Evolutionary conservation across 2,113 vertebrate genomes (phyloP).

Genomic region (Strix uralensis): DNA sequence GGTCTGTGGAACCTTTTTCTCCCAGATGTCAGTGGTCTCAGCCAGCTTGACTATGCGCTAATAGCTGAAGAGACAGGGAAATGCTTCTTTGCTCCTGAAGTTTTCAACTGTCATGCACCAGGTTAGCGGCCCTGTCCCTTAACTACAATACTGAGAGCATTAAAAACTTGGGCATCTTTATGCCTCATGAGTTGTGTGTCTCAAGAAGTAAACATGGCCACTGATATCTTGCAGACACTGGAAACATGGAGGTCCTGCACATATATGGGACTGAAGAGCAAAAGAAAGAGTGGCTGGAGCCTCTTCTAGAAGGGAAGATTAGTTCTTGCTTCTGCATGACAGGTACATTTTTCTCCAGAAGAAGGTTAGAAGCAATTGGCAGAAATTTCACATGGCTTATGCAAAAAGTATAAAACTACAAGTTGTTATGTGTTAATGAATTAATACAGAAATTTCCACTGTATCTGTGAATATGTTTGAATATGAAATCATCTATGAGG

Average conservation of each 20-base stretch:
- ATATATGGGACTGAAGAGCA: constrained; percentile 90
- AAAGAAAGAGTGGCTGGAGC: constrained; percentile 89
- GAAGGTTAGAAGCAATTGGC: background rate
- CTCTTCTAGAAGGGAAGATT: constrained; percentile 87
- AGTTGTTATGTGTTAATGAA: background rate
- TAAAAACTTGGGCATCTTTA: background rate
- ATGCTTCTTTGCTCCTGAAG: constrained; percentile 83
- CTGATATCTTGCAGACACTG: constrained; percentile 79
- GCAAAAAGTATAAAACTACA: background rate
- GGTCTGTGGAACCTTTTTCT: constrained; percentile 95
- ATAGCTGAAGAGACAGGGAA: constrained; percentile 92
- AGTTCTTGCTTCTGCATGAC: constrained; percentile 96
- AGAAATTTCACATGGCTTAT: background rate
- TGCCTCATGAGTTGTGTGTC: background rate
- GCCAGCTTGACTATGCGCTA: constrained; percentile 89
- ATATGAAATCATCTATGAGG: background rate
- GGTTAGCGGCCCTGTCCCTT: constrained; percentile 65
- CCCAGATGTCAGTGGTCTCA: constrained; percentile 84
- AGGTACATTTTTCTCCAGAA: constrained; percentile 72
- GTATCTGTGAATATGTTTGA: background rate
- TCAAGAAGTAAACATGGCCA: background rate
- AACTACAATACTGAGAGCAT: background rate
- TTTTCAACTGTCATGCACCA: constrained; percentile 96
- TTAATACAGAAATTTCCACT: background rate
- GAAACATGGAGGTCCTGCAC: constrained; percentile 95